Evolutionary conservation across 2,888 invertebrate genomes (phyloP), one percentile per base, ranked within the genome.

Genomic region (Scaeva pyrastri): DNA sequence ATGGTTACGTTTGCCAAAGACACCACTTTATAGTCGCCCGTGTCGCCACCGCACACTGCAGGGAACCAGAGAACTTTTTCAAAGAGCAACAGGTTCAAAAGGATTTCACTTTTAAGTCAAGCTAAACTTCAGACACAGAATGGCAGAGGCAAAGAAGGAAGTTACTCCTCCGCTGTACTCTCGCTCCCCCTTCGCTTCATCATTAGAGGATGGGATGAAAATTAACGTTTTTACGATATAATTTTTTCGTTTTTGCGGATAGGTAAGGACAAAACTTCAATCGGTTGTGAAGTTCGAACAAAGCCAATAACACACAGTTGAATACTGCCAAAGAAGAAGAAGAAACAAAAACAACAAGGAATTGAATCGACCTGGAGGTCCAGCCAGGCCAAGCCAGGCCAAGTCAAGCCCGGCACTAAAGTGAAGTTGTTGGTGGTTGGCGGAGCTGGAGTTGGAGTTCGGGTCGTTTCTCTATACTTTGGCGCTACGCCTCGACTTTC

Each of bases 231-330:
- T 86, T 86, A 68, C 73, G 70, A 81, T 68, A 77, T 60, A 76
- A 66, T 76, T 77, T 73, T 77, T 73, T 86, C 45, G 45, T 58
- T 66, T 52, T 50, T 64, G 39, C 55, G 36, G 77, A 52, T 31
- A 31, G 31, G 31, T 73, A 73, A 77, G 70, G 81, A 70, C 43
- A 86, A 72, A 74, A 78, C 78, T 82, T 86, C 86, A 86, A 86
- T 86, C 86, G 86, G 86, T 82, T 86, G 81, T 77, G 86, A 86
- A 77, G 86, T 78, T 86, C 82, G 78, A 82, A 86, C 86, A 82
- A 86, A 86, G 86, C 86, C 86, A 86, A 86, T 86, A 86, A 82
- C 86, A 82, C 86, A 86, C 82, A 86, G 82, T 72, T 78, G 86
- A 86, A 86, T 82, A 73, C 73, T 73, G 36, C 50, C 26, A 74